Evolutionary conservation across 2,113 vertebrate species (phyloP).

Genomic region (Vulpes vulpes): DNA sequence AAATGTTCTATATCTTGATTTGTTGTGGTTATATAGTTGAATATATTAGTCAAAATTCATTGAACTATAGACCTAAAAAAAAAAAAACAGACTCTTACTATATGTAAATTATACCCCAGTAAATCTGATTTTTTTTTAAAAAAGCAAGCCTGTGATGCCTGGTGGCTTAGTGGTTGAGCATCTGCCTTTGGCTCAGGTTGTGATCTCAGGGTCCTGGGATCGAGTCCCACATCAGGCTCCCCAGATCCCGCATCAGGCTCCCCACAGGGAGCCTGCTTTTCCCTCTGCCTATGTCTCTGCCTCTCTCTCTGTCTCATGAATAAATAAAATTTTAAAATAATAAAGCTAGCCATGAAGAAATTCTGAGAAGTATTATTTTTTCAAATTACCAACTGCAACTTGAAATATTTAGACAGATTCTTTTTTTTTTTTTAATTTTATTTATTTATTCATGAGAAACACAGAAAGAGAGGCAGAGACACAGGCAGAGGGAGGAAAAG

Average conservation of each 20-base stretch:
- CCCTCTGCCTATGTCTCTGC: too few species aligned
- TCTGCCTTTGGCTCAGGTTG: too few species aligned
- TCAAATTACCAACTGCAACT: background rate
- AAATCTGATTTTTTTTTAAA: background rate
- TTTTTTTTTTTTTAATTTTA: background rate
- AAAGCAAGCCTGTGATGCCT: background rate
- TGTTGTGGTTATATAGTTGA: background rate
- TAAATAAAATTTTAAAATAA: too few species aligned
- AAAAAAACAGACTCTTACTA: background rate
- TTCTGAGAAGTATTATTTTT: slow-evolving; percentile 36
- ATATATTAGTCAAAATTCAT: slow-evolving; percentile 27
- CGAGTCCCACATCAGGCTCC: too few species aligned
- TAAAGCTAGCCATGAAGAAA: background rate
- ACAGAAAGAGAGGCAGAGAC: too few species aligned
- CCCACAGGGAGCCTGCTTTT: too few species aligned
- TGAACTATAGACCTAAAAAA: slow-evolving; percentile 35
- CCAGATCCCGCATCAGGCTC: too few species aligned
- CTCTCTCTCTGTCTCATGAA: too few species aligned
- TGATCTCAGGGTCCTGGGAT: too few species aligned
- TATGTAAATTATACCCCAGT: slow-evolving; percentile 27
- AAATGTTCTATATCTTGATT: background rate
- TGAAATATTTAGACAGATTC: slow-evolving; percentile 39
- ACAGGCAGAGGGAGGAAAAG: too few species aligned
- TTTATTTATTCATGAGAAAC: background rate
- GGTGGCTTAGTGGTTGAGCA: too few species aligned